A percentile compares a stretch with the other conserved stretches of the same genome.
Evolutionary conservation across 1,140 invertebrate genomes (phyloP).

Genomic region (Tetramorium alpestre): DNA sequence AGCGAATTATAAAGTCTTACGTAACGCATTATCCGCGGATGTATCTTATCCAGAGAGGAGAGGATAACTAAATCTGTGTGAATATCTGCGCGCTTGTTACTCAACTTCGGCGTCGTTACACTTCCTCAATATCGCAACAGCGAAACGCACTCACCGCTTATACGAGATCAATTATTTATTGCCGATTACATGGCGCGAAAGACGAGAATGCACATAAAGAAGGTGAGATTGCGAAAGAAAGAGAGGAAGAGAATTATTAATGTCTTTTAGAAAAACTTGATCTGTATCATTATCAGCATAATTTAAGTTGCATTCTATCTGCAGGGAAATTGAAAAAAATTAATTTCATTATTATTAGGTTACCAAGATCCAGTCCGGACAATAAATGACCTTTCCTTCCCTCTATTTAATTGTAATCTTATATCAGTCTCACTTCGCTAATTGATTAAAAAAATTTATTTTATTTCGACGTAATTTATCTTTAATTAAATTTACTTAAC

Average conservation of each 20-base stretch:
- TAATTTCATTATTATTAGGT: too few relatives aligned
- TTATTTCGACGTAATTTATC: neutral
- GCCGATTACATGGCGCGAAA: neutral
- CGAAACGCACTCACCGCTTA: slow-evolving; percentile 25
- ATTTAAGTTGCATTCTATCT: neutral
- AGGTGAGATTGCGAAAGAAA: neutral
- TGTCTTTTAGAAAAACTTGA: neutral
- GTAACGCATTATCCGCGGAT: neutral
- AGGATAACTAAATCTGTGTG: neutral
- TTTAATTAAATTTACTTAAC: slow-evolving; percentile 15
- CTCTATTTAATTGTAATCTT: too few relatives aligned
- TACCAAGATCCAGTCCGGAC: too few relatives aligned
- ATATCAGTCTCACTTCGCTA: too few relatives aligned
- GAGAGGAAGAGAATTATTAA: neutral
- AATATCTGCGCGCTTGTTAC: slow-evolving; percentile 13
- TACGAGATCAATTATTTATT: slow-evolving; percentile 25
- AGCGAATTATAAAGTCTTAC: slow-evolving; percentile 10
- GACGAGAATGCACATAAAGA: neutral
- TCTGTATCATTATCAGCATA: neutral
- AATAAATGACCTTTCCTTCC: too few relatives aligned
- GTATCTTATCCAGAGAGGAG: neutral
- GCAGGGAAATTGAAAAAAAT: too few relatives aligned
- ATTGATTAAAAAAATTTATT: neutral
- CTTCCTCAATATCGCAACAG: neutral
- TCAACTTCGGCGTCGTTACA: slow-evolving; percentile 2